Base-by-base conservation (phyloP, 2,113 vertebrate genomes). In the Austrofundulus limnaeus region DNA sequence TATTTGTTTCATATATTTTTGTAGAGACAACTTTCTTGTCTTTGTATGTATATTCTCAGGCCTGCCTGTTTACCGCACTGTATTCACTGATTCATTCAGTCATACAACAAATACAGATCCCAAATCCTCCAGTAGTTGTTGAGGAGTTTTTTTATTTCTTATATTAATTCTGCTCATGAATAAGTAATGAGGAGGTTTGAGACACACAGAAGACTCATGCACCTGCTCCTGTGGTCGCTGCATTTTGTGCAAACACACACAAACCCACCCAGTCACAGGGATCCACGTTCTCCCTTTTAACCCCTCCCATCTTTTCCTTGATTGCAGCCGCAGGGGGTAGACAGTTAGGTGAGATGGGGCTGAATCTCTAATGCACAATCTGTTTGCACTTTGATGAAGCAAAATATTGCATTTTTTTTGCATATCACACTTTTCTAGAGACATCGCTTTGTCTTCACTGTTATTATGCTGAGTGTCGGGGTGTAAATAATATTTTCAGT, bases 161-260 rank as follows among this genome's bases (percentile, higher is more conserved):
- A 57, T 59, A 75, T 61, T 86, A 67, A 73, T 82, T 70, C 72
- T 52, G 43, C 61, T 86, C 78, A 89, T 89, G 78, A 89, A 88
- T 89, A 87, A 90, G 64, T 90, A 50, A 89, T 69, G 57, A 71
- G 64, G 66, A 49, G 50, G 56, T 50, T 64, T 47, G 37, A 84
- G 73, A 78, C 75, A 72, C 76, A 77, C 73, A 50, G 23, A 71
- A 78, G 70, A 74, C 82, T 64, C 74, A 57, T 58, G 65, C 87
- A 82, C 62, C 81, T 85, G 82, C 87, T 85, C 71, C 77, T 76
- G 46, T 66, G 74, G 72, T 69, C 69, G 19, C 57, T 42, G 80
- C 75, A n/a, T 78, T 64, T 78, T 73, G 43, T 16, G 52, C 69
- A 57, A 45, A 34, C 41, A n/a, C 54, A 21, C 54, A 46, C 51